Conservation (phyloP, 2,888 invertebrate species). For the Limnephilus auricula region DNA sequence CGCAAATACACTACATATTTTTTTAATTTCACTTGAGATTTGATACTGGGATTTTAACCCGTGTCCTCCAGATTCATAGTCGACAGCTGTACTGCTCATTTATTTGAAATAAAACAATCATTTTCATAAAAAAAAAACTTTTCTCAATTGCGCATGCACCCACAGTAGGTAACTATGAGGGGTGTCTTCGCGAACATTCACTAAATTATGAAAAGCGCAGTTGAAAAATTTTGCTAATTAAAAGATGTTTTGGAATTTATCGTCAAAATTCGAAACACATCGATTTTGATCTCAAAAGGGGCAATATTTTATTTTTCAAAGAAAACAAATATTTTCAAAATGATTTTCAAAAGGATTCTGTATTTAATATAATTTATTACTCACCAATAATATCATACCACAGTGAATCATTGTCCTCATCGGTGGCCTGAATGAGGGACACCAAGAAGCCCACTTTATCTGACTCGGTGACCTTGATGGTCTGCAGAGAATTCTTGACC, state of each 20-base stretch:
- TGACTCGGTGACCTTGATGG: conserved; percentile 88
- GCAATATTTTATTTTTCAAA: neutral
- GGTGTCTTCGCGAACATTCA: neutral
- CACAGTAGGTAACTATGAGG: too few species aligned
- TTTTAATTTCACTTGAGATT: too few species aligned
- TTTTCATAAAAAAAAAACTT: neutral
- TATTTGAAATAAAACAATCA: too few species aligned
- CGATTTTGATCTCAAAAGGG: neutral
- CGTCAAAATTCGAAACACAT: neutral
- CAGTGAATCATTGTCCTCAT: conserved; percentile 90
- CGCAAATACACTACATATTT: too few species aligned
- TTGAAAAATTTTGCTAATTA: neutral
- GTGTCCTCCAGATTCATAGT: too few species aligned
- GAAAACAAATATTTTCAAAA: neutral
- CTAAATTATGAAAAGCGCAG: neutral
- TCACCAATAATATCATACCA: conserved; percentile 94
- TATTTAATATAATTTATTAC: conserved; percentile 69
- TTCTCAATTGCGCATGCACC: too few species aligned
- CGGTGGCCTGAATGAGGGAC: conserved; percentile 89
- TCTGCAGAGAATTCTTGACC: conserved; percentile 81
- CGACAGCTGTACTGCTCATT: too few species aligned
- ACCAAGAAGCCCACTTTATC: conserved; percentile 93
- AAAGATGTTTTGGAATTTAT: neutral
- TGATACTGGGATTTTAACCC: too few species aligned
- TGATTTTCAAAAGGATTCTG: conserved; percentile 12